These are phyloP conservation scores for Syncerus caffer DNA, from an alignment of 2,797 vertebrate genomes.

Conservation along the genomic window DNA sequence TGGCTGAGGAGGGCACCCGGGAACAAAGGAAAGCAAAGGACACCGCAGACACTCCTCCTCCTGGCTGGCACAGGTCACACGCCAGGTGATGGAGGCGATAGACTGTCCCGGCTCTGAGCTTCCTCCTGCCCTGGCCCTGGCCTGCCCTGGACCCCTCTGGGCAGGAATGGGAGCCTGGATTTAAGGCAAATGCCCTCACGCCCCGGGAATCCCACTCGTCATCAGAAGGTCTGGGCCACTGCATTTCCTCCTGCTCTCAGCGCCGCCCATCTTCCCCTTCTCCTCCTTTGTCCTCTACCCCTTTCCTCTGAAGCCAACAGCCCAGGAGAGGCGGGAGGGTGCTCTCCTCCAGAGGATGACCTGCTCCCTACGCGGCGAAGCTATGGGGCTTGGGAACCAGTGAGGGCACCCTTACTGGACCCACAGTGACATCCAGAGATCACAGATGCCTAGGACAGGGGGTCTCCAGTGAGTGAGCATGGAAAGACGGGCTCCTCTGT, in stretches of 20 bases:
- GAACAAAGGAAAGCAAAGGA: too few relatives aligned
- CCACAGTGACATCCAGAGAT: fast-evolving
- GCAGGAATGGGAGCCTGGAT: fast-evolving
- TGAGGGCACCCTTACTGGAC: fast-evolving
- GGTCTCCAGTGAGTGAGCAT: neutral
- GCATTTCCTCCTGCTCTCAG: fast-evolving
- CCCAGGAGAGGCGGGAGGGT: fast-evolving
- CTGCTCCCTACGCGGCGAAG: fast-evolving
- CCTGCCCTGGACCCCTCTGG: too few relatives aligned
- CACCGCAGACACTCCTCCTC: neutral
- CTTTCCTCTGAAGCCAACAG: neutral
- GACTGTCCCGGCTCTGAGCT: fast-evolving
- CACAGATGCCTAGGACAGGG: fast-evolving
- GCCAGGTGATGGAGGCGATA: fast-evolving
- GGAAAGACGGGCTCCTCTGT: fast-evolving
- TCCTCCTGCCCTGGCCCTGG: fast-evolving
- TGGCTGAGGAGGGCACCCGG: too few relatives aligned
- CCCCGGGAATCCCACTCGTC: fast-evolving
- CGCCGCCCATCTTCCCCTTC: fast-evolving
- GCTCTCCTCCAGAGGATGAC: neutral
- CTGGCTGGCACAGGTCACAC: neutral
- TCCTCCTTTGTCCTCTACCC: fast-evolving
- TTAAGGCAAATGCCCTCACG: neutral
- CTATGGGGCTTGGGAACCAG: fast-evolving
- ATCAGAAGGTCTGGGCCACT: fast-evolving